Percentiles rank a stretch among this genome's conserved stretches.
These are phyloP conservation scores for Odocoileus hemionus DNA, from an alignment of 2,113 vertebrate species.

Conservation along the genomic window DNA sequence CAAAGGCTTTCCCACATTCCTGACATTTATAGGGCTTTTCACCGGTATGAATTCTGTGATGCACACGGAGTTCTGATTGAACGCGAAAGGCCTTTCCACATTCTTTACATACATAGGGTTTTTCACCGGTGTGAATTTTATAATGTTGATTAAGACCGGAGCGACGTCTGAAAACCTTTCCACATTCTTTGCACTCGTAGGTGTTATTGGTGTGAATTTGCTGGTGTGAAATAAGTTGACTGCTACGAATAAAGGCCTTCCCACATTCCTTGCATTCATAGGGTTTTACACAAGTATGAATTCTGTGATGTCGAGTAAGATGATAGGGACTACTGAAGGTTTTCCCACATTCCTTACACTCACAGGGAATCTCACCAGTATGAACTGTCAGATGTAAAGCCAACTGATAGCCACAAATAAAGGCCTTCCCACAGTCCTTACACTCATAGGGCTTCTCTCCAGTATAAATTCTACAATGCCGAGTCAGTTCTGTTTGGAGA, in stretches of 20 bases:
- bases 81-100: constrained; percentile 52
- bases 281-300: constrained; percentile 61
- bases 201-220: not conserved
- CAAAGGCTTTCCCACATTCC: constrained; percentile 64
- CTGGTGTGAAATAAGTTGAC: constrained; percentile 32
- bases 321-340: not conserved
- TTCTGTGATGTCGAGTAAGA: not conserved
- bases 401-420: constrained; percentile 21
- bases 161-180: not conserved
- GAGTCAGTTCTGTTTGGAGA: not conserved
- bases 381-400: constrained; percentile 1
- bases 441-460: constrained; percentile 33
- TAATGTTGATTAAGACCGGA: constrained; percentile 14
- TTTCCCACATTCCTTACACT: constrained; percentile 61
- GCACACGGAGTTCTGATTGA: not conserved
- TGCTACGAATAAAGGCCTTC: constrained; percentile 49
- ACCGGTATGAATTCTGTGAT: constrained; percentile 46
- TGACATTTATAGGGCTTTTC: constrained; percentile 46
- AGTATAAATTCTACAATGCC: not conserved
- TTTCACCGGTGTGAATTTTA: constrained; percentile 28
- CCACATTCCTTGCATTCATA: constrained; percentile 65
- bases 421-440: constrained; percentile 54
- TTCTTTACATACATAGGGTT: constrained; percentile 27
- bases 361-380: not conserved
- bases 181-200: not conserved